Base-by-base conservation (phyloP, 2,888 invertebrate genomes). In the Carterocephalus palaemon region DNA sequence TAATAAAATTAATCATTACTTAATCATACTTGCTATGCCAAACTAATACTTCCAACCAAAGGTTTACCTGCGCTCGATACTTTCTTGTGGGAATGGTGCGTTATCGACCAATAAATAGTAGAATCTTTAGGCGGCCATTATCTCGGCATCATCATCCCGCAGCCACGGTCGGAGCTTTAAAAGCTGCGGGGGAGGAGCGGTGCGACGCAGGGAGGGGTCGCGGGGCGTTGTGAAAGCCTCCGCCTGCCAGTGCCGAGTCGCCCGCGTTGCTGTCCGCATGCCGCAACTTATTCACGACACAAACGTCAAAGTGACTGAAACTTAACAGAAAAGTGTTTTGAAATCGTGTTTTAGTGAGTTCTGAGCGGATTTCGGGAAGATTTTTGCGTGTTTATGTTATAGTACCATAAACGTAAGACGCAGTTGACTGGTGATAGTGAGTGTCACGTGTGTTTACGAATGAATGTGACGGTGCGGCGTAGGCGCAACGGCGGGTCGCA, bases 401-500 rank as follows among this genome's bases (percentile, higher is more conserved):
- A 23, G 26, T 33, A 34, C 24, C 9, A 46, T 15, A 50, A 48
- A 55, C 48, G 34, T 43, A 39, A 47, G 42, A 47, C 34, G 53
- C 12, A 28, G 15, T 34, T 34, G 38, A 52, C 38, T 54, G 45
- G 54, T 50, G 56, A 62, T 72, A 73, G 79, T 80, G 79, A 64
- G 57, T 83, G 82, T 83, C 84, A 83, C 83, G 83, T 85, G 78
- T 78, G 81, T 82, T 84, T 81, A 82, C 83, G 74, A 75, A 78
- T 82, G 73, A 78, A 80, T 82, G 79, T 73, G 82, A 75, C 80
- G 79, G 80, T 76, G 82, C 79, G 79, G 81, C 77, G 83, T 81
- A 82, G 82, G 83, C 83, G 82, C 82, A 80, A 70, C 76, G 70
- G 73, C 75, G 75, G 75, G 75, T 80, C 79, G 80, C 80, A 77